Evolutionary conservation across 2,797 vertebrate species (phyloP), one percentile per base, ranked within the genome.

Genomic region (Coregonus sp.): DNA sequence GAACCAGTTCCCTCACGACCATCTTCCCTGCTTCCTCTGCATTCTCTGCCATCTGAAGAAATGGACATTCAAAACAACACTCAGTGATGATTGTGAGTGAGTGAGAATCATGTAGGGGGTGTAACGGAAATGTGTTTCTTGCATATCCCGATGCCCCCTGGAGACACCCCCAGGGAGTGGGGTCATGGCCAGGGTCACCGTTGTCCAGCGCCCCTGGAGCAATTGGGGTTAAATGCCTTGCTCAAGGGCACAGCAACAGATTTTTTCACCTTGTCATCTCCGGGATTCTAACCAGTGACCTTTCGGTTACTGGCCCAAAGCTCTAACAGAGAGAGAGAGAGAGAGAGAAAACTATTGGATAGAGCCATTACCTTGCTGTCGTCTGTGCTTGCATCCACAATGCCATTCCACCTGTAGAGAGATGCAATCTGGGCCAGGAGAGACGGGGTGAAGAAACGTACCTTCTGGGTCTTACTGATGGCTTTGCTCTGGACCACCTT

Each of bases 401-500:
- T 93, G 15, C 98, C 98, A 7, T 95, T 96, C 98, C 98, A 99
- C 65, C 85, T 92, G 83, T 98, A 99, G 25, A 99, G 92, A 0
- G 96, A 95, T 0, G 97, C 94, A 0, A 99, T 90, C 75, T 94
- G 95, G 85, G 92, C 91, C 83, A 99, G 80, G 1, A 97, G 29
- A 6, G 94, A 92, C 0, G 95, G 89, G 0, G 94, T 96, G 80
- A 99, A 99, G 85, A 99, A 98, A 0, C 93, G 96, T 37, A 99
- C 95, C 80, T 99, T 99, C 93, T 99, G 97, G 0, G 98, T 99
- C 90, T 99, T 99, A 61, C 91, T 98, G 73, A 99, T 82, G 0
- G 76, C 93, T 85, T 94, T 97, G 87, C 96, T 97, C 72, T 95
- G 92, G 52, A 99, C 89, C 31, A 99, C 95, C 98, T 99, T 84